Evolutionary conservation across 2,888 invertebrate species (phyloP), one percentile per base, ranked within the genome.

Genomic region (Drosophila falleni): DNA sequence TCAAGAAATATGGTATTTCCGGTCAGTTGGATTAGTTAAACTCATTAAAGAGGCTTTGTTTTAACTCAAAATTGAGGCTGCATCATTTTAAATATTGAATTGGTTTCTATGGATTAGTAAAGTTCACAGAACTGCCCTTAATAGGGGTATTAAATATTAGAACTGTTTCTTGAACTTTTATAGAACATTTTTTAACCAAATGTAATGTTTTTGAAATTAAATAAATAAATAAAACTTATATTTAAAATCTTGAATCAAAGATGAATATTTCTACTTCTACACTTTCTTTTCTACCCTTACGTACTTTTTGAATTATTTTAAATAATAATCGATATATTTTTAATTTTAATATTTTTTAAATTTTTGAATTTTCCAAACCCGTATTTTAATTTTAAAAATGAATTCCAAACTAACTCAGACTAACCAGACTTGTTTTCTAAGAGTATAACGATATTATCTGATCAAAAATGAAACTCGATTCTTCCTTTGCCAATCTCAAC

Each of bases 1-100:
- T 46, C 1, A 15, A 49, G 60, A 80, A 77, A 58, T 77, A 70
- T 77, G 76, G 71, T 76, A 80, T 80, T 77, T 80, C 77, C 77
- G 76, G 80, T 62, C 71, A 53, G 42, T 67, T 31, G 58, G 70
- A 64, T 79, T 68, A 68, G 58, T 15, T 15, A 41, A 26, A 31
- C 16, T 47, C 37, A 56, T 56, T 23, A 47, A 47, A 6, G 9
- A n/a, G 44, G 33, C 44, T 55, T 44, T 44, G 23, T 33, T 44
- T n/a, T 23, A 44, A 10, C 42, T n/a, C 19, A 19, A n/a, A 55
- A 33, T 55, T 33, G 5, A 44, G 23, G 11, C 42, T 35, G 42
- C 23, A 33, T 33, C 23, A 44, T 46, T 46, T 53, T 9, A 39
- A 5, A 11, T 8, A 42, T 13, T 16, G n/a, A 37, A 31, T 6